Conservation (phyloP, 2,797 vertebrate species). For the Lindbergichthys nudifrons region DNA sequence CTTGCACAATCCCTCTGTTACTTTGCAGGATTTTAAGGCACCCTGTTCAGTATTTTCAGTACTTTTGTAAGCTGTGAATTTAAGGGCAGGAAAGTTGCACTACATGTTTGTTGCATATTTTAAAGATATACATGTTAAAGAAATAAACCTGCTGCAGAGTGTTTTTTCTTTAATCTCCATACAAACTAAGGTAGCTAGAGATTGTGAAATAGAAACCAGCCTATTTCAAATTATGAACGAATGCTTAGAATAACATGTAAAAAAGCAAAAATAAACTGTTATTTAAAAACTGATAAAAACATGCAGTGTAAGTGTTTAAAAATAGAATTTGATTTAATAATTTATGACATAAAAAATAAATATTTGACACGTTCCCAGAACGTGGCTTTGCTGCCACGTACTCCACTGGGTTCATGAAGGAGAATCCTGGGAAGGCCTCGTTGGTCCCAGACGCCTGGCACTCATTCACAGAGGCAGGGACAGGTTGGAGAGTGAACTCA, state of each 20-base stretch:
- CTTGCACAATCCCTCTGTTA: constrained; percentile 31
- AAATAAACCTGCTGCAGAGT: constrained; percentile 32
- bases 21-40: constrained; percentile 31
- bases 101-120: constrained; percentile 38
- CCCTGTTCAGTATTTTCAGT: constrained; percentile 38
- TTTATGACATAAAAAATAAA: constrained; percentile 62
- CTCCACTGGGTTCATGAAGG: constrained; percentile 73
- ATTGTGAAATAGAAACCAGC: constrained; percentile 46
- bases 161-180: constrained; percentile 32
- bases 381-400: constrained; percentile 36
- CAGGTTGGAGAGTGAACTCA: constrained; percentile 80
- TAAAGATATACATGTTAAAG: constrained; percentile 29
- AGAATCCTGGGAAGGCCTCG: constrained; percentile 82
- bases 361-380: constrained; percentile 33
- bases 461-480: constrained; percentile 78
- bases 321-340: constrained; percentile 61
- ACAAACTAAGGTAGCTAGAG: constrained; percentile 7
- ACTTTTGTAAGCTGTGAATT: constrained; percentile 47
- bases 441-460: constrained; percentile 40
- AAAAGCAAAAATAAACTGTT: constrained; percentile 18
- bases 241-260: constrained; percentile 17
- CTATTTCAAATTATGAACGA: constrained; percentile 37
- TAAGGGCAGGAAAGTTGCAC: constrained; percentile 58
- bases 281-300: constrained; percentile 17
- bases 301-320: constrained; percentile 43